Evolutionary conservation across 2,888 invertebrate genomes (phyloP).

Genomic region (Cosmorhoe ocellata): DNA sequence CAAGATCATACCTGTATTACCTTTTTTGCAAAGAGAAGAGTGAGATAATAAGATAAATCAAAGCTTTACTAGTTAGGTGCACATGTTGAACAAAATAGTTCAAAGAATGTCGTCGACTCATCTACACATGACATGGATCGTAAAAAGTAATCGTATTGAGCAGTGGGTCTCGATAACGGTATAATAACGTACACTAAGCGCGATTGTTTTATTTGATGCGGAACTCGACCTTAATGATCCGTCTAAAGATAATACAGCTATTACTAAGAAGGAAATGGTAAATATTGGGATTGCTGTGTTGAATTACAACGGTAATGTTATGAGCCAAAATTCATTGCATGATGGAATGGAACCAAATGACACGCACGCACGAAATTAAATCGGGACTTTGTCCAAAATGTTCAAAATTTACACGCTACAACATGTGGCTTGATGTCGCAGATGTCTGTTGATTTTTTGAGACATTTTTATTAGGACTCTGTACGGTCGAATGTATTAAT

Average conservation of each 20-base stretch:
- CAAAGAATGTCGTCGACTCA: constrained; percentile 32
- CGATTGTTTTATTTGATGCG: constrained; percentile 40
- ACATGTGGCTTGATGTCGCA: no score
- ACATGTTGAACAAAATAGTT: constrained; percentile 35
- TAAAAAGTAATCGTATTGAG: constrained; percentile 47
- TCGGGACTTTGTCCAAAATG: no score
- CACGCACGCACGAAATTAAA: no score
- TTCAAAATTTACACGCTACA: no score
- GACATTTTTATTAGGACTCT: no score
- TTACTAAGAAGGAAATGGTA: background rate
- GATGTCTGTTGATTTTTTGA: no score
- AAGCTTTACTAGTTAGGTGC: constrained; percentile 34
- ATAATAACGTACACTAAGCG: constrained; percentile 44
- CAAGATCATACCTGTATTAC: constrained; percentile 43
- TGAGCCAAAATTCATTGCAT: background rate
- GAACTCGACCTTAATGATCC: constrained; percentile 34
- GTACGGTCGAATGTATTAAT: no score
- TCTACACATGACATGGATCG: constrained; percentile 53
- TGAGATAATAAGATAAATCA: constrained; percentile 6
- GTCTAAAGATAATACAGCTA: constrained; percentile 32
- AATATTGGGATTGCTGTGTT: background rate
- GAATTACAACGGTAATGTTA: background rate
- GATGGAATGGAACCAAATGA: no score
- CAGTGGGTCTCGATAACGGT: constrained; percentile 59
- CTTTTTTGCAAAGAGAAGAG: constrained; percentile 28